Conservation (phyloP, 1,140 invertebrate species). For the Penaeus japonicus region DNA sequence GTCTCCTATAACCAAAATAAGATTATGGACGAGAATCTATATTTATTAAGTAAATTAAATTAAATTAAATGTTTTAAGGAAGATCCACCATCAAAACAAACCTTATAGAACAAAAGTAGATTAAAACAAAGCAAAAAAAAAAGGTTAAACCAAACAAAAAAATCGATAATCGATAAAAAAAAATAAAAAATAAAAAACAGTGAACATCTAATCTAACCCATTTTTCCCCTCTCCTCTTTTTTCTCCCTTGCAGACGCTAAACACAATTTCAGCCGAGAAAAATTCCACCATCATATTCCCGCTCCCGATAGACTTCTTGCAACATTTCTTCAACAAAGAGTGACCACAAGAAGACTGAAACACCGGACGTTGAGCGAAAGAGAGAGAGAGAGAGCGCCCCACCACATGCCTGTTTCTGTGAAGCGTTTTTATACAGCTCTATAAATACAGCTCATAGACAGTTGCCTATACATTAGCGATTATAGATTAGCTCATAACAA, state of each 20-base stretch:
- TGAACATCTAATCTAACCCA: neutral
- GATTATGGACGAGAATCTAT: too few species aligned
- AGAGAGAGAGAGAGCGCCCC: neutral
- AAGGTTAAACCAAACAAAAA: too few species aligned
- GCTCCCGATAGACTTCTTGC: conserved; percentile 87
- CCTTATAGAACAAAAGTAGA: too few species aligned
- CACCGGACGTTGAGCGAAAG: too few species aligned
- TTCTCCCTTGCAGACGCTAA: conserved; percentile 77
- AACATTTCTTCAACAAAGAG: conserved; percentile 48
- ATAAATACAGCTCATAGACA: conserved; percentile 48
- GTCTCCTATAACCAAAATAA: too few species aligned
- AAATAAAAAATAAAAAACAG: neutral
- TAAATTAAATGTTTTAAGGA: too few species aligned
- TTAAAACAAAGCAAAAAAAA: too few species aligned
- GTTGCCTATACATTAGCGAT: conserved; percentile 36
- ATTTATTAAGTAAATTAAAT: too few species aligned
- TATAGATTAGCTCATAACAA: neutral
- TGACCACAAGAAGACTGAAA: neutral
- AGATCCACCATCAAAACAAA: too few species aligned
- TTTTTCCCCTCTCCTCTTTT: neutral
- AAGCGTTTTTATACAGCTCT: conserved; percentile 27
- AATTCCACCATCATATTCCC: conserved; percentile 99
- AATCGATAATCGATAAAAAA: neutral
- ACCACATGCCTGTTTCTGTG: conserved; percentile 13
- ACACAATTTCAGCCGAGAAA: conserved; percentile 95